Conservation (phyloP, 2,113 vertebrate species). For the Xerus inauris region DNA sequence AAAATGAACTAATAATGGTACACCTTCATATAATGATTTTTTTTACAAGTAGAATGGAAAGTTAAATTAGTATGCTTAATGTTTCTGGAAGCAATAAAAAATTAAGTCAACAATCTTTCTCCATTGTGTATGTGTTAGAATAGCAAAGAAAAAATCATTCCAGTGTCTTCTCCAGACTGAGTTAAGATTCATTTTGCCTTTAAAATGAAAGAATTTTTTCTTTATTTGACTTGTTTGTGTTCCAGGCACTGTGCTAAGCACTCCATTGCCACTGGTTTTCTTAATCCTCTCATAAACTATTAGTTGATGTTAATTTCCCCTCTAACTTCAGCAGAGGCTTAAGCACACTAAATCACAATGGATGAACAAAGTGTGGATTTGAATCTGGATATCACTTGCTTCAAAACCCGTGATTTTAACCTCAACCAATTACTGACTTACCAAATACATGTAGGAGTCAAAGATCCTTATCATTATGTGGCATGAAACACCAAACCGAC, state of each 20-base stretch:
- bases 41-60: background rate
- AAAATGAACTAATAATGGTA: background rate
- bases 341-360: background rate
- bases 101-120: background rate
- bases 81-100: background rate
- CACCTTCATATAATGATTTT: background rate
- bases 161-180: background rate
- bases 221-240: background rate
- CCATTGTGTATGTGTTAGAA: constrained; percentile 6
- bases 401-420: background rate
- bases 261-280: background rate
- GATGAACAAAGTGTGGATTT: background rate
- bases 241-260: background rate
- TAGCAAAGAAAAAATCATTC: too few species aligned
- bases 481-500: background rate
- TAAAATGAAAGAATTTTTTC: background rate
- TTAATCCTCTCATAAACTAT: background rate
- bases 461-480: background rate
- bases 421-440: background rate
- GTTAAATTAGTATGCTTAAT: background rate
- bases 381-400: background rate
- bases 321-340: background rate
- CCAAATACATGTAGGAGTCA: background rate
- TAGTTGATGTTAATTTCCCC: background rate
- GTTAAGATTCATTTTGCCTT: background rate